Evolutionary conservation across 2,797 vertebrate species (phyloP).

Genomic region (Selene dorsalis): DNA sequence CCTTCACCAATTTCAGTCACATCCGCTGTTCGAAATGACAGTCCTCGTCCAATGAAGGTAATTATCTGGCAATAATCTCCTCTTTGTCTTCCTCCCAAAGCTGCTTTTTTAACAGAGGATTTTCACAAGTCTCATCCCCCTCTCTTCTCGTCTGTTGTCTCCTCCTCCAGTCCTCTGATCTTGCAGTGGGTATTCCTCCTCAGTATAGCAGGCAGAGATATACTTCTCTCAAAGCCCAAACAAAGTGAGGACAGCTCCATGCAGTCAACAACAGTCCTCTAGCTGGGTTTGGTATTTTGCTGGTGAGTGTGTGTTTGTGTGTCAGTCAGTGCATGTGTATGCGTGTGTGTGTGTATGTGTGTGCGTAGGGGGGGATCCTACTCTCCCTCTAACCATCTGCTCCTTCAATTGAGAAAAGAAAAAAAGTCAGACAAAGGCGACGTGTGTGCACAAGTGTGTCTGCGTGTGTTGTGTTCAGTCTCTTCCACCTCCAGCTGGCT

Average conservation of each 20-base stretch:
- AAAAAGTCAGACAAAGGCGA: constrained; percentile 72
- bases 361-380: constrained; percentile 74
- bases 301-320: constrained; percentile 64
- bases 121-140: constrained; percentile 80
- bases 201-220: constrained; percentile 52
- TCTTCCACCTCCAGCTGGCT: constrained; percentile 79
- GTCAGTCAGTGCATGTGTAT: constrained; percentile 58
- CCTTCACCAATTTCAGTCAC: constrained; percentile 60
- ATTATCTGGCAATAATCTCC: constrained; percentile 76
- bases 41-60: constrained; percentile 68
- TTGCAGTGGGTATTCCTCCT: constrained; percentile 75
- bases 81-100: constrained; percentile 80
- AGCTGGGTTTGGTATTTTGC: constrained; percentile 67
- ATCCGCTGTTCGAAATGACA: constrained; percentile 67
- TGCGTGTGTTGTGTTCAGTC: constrained; percentile 64
- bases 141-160: constrained; percentile 72
- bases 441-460: constrained; percentile 66
- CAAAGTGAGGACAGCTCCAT: constrained; percentile 77
- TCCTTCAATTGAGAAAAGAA: constrained; percentile 76
- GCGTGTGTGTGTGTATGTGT: constrained; percentile 27
- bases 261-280: constrained; percentile 71
- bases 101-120: constrained; percentile 77
- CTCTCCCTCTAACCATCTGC: constrained; percentile 86
- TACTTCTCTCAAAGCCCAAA: constrained; percentile 73
- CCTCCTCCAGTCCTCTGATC: constrained; percentile 75